Evolutionary conservation across 2,113 vertebrate genomes (phyloP).

Genomic region (human): GRCh38 chr11:95249001-95249500

Average conservation of each 20-base stretch:
- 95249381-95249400: background rate
- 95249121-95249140: background rate
- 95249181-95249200: background rate
- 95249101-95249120: background rate
- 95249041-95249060: background rate
- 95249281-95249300: background rate
- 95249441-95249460: background rate
- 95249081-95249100: rapidly evolving
- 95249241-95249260: background rate
- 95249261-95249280: background rate
- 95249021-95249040: background rate
- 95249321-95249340: background rate
- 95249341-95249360: background rate
- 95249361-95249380: background rate
- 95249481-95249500: background rate
- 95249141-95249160: background rate
- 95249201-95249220: too few species aligned
- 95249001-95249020: background rate
- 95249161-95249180: background rate
- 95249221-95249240: background rate
- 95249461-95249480: background rate
- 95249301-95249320: background rate
- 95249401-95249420: background rate
- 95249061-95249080: background rate
- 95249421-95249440: background rate